Conservation (phyloP, 1,140 invertebrate species). For the Leptestheria dahalacensis region DNA sequence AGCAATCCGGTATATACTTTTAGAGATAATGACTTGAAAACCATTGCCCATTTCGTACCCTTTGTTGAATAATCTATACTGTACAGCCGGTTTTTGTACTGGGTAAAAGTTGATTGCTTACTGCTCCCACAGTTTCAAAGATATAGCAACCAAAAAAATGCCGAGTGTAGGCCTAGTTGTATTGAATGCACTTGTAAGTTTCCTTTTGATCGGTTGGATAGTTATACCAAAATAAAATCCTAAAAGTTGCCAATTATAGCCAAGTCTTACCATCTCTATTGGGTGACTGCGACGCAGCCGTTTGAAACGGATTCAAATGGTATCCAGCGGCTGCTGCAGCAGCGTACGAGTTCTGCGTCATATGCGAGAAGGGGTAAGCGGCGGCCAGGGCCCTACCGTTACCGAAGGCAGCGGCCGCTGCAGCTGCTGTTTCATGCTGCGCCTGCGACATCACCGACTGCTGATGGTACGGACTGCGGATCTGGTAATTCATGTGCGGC, state of each 20-base stretch:
- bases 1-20: no score
- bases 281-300: conserved; percentile 59
- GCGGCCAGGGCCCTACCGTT: conserved; percentile 53
- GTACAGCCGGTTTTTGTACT: no score
- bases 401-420: background rate
- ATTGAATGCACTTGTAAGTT: no score
- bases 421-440: background rate
- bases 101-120: no score
- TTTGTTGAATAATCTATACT: no score
- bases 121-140: no score
- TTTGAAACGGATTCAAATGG: conserved; percentile 60
- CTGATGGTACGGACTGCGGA: conserved; percentile 2
- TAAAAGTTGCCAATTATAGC: background rate
- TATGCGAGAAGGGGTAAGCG: conserved; percentile 73
- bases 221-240: no score
- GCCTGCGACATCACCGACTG: background rate
- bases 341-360: conserved; percentile 34
- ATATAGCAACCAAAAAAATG: no score
- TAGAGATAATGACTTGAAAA: no score
- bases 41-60: no score
- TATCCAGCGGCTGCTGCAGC: conserved; percentile 31
- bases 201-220: no score
- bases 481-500: background rate
- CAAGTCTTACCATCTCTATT: conserved; percentile 74
- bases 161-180: no score